Base-by-base conservation (phyloP, 1,140 invertebrate genomes). In the Anagrus nilaparvatae region DNA sequence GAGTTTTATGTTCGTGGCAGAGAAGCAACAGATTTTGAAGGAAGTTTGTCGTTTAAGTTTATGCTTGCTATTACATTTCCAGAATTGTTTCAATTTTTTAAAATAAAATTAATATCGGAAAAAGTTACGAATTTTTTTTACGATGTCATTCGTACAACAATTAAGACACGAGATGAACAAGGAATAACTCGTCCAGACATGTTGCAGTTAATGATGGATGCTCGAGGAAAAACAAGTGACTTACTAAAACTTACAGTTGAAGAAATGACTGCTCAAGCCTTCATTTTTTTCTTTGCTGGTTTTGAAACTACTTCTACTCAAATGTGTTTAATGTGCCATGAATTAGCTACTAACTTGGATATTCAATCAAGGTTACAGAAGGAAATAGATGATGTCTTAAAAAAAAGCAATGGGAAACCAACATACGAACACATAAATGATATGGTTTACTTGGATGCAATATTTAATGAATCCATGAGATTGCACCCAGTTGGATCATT, bases 261-360 rank as follows among this genome's bases (percentile, higher is more conserved):
- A n/a, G 49, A 49, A 12, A 42, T 50, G 7, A 33, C 39, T 16
- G 49, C 48, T 0, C 64, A 69, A 49, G 58, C 55, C 18, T 56
- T 67, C 27, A 43, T 63, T 10, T 66, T 66, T 31, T 63, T 66
- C 20, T 47, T 59, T 0, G 63, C 50, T 40, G 67, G 61, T n/a
- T 62, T 60, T 39, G 64, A 66, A 18, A 61, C 69, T 4, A 48
- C 59, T 0, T 63, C 70, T 0, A 50, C 53, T 0, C 36, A 50
- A 3, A 60, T 69, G 56, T 50, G 55, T 12, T 65, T 65, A 30
- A 20, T 41, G 2, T 21, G 37, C 5, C 28, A 31, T 2, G 37
- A 52, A 20, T 16, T 54, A 3, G 48, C 50, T 3, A 17, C 31
- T n/a, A 30, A 54, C 29, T 48, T 48, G 0, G 46, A 47, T 13